Base-by-base conservation (phyloP, 92 coral and sea anemone genomes). In the Zoanthus solanderi region DNA sequence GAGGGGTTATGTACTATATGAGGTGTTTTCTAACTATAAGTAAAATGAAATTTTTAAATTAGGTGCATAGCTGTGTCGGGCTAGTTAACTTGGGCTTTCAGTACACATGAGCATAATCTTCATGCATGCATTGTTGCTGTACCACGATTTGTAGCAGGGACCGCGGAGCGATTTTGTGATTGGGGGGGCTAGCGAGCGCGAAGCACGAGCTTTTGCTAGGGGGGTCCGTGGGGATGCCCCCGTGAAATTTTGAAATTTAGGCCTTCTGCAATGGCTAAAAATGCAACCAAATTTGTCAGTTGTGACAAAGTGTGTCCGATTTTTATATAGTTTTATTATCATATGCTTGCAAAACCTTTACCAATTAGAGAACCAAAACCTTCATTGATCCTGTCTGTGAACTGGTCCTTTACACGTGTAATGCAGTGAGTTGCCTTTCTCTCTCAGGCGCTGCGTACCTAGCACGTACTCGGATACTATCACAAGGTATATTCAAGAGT, bases 281-380 rank as follows among this genome's bases (percentile, higher is more conserved):
- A 75, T 75, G 79, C 79, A 75, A 18, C 63, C 79, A 47, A 75
- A 75, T 47, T 75, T 75, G 79, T 34, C 42, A 34, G 42, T 34
- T 34, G 42, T 34, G 42, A 34, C 42, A 34, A 34, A 34, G 42
- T 34, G 42, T 78, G 67, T 78, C 83, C 83, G 83, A 78, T 78
- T 56, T 78, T 78, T 78, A 78, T 78, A 78, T 78, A 57, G 83
- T 78, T 78, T 56, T 78, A 78, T 78, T 15, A 78, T 78, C 69
- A 78, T 78, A 78, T 78, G 83, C 50, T 56, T 78, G 83, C 71
- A 78, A 78, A 78, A 50, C 83, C 83, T 78, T 31, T 78, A 31
- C 83, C 83, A 56, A 78, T 78, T 78, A 50, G 83, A 30, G 83
- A 78, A 78, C 83, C 67, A 78, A 52, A 78, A 78, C 83, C 78